These are phyloP conservation scores for Gallirallus australis DNA, from an alignment of 2,797 vertebrate genomes.

Conservation along the genomic window DNA sequence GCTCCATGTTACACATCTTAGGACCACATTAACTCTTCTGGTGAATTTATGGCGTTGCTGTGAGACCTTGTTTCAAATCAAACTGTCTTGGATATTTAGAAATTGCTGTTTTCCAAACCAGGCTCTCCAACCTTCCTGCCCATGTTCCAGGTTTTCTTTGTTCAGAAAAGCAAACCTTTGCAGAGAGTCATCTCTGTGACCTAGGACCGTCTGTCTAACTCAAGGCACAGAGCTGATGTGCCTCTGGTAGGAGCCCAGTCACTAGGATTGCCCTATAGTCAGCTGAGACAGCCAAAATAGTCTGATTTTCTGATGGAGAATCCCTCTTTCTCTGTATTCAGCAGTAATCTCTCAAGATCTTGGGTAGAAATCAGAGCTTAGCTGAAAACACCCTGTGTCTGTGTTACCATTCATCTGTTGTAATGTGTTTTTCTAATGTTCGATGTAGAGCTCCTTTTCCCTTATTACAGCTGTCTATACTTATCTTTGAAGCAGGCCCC, in stretches of 20 bases:
- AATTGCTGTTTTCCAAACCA: not conserved
- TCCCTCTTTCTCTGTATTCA: not conserved
- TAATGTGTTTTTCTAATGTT: rapidly evolving
- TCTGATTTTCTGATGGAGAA: not conserved
- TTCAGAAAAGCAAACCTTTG: not conserved
- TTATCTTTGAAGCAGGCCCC: not conserved
- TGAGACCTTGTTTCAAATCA: not conserved
- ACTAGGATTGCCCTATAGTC: not conserved
- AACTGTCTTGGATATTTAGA: rapidly evolving
- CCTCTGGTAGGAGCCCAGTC: not conserved
- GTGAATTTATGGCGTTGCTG: not conserved
- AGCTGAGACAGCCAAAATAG: not conserved
- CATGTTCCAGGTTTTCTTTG: not conserved
- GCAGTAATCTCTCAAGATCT: not conserved
- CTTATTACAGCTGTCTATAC: not conserved
- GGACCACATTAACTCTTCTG: not conserved
- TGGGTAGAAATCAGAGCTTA: not conserved
- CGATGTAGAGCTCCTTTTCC: rapidly evolving
- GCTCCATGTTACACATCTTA: not conserved
- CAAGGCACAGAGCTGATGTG: not conserved
- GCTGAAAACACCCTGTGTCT: not conserved
- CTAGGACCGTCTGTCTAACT: not conserved
- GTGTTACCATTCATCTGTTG: not conserved
- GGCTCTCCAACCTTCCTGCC: not conserved
- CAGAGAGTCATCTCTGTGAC: not conserved